These are phyloP conservation scores for Acipenser oxyrinchus DNA, from an alignment of 2,797 vertebrate species.

Conservation along the genomic window DNA sequence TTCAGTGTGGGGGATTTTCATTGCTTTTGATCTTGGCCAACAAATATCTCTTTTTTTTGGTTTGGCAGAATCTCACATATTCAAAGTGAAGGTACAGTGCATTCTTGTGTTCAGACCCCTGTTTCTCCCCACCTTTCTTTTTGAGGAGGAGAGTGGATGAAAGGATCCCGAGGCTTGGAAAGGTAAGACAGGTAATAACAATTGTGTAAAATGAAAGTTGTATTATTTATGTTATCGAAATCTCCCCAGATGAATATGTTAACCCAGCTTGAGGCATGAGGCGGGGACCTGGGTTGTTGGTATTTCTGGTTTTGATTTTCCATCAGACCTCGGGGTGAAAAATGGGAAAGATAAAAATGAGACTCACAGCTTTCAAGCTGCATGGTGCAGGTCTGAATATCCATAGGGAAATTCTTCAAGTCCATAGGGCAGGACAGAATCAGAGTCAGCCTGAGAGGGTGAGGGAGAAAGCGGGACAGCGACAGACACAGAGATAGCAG, in stretches of 20 bases:
- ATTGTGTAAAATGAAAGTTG: conserved; percentile 58
- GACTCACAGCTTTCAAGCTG: conserved; percentile 93
- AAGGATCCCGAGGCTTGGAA: conserved; percentile 38
- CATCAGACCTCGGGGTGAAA: conserved; percentile 10
- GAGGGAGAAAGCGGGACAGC: conserved; percentile 16
- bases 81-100: too few species aligned
- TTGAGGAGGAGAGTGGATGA: conserved; percentile 25
- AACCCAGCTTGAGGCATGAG: conserved; percentile 38
- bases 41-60: conserved; percentile 35
- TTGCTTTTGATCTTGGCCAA: conserved; percentile 11
- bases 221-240: conserved; percentile 68
- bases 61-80: neutral
- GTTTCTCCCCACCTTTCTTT: too few species aligned
- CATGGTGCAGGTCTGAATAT: conserved; percentile 91
- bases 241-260: conserved; percentile 49
- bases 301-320: neutral
- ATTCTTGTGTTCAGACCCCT: too few species aligned
- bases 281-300: conserved; percentile 6
- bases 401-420: conserved; percentile 95
- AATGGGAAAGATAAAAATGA: conserved; percentile 31
- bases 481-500: neutral
- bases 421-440: conserved; percentile 91
- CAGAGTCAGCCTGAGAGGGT: conserved; percentile 72
- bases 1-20: neutral
- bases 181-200: conserved; percentile 54